These are phyloP conservation scores for Zosterops hypoxanthus DNA, from an alignment of 2,113 vertebrate species.

Conservation along the genomic window DNA sequence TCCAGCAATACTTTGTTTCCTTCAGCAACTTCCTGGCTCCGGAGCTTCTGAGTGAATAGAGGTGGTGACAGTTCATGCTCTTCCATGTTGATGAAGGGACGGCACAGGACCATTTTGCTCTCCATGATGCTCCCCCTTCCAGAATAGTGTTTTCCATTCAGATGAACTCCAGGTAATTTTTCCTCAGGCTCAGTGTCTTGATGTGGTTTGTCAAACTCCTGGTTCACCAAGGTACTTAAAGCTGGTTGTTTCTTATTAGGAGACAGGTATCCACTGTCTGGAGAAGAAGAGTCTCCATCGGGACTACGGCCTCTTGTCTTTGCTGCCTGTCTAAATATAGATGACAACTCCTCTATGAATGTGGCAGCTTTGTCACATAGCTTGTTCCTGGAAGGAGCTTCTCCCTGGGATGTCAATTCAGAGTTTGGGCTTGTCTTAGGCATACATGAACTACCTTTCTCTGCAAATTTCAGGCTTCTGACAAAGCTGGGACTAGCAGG, in stretches of 20 bases:
- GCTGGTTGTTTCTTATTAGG: slow-evolving; percentile 77
- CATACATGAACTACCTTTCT: background rate
- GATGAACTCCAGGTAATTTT: background rate
- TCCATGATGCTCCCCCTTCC: background rate
- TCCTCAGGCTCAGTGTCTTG: slow-evolving; percentile 39
- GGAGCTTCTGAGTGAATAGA: slow-evolving; percentile 90
- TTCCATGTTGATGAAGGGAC: background rate
- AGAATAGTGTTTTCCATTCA: background rate
- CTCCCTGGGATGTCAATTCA: slow-evolving; percentile 50
- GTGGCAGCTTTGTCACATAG: slow-evolving; percentile 88
- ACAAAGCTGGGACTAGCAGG: slow-evolving; percentile 71
- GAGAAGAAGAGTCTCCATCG: slow-evolving; percentile 92
- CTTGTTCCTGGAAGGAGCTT: slow-evolving; percentile 78
- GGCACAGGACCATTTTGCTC: background rate
- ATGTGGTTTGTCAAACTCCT: slow-evolving; percentile 49
- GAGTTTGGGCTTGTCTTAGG: background rate
- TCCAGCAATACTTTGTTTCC: slow-evolving; percentile 88
- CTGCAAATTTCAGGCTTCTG: slow-evolving; percentile 64
- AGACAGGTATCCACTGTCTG: slow-evolving; percentile 94
- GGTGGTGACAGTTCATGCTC: slow-evolving; percentile 74
- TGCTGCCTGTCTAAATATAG: slow-evolving; percentile 88
- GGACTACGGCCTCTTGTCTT: slow-evolving; percentile 77
- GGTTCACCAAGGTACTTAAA: slow-evolving; percentile 27
- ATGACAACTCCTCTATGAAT: slow-evolving; percentile 94
- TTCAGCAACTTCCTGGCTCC: slow-evolving; percentile 94